These are phyloP conservation scores for Drosophila ercepeae DNA, from an alignment of 1,140 invertebrate genomes.

Conservation along the genomic window DNA sequence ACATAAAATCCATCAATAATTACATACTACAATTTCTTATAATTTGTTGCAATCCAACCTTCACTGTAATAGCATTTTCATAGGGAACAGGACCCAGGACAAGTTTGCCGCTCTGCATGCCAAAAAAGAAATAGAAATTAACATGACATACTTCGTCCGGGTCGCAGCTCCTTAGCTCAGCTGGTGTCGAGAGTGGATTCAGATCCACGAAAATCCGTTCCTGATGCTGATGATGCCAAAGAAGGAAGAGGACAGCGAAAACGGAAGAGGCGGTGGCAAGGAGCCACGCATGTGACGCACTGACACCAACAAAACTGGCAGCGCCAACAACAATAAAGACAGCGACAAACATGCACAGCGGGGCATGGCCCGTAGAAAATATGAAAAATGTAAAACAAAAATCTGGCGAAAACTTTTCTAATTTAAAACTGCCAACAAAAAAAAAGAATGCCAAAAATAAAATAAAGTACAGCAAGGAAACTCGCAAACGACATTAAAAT, in stretches of 20 bases:
- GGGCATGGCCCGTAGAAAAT: conserved; percentile 74
- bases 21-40: no score
- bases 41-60: not conserved
- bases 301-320: conserved; percentile 38
- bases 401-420: conserved; percentile 81
- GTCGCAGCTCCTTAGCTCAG: conserved; percentile 39
- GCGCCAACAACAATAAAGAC: conserved; percentile 36
- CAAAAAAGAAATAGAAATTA: conserved; percentile 74
- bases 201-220: conserved; percentile 33
- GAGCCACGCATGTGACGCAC: conserved; percentile 69
- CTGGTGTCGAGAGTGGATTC: conserved; percentile 40
- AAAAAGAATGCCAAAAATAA: conserved; percentile 42
- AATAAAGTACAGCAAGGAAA: conserved; percentile 61
- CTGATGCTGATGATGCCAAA: conserved; percentile 31
- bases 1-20: no score
- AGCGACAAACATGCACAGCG: conserved; percentile 68
- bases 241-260: conserved; percentile 1
- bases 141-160: conserved; percentile 61
- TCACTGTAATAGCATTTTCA: conserved; percentile 27
- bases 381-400: conserved; percentile 83
- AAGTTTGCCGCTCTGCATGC: conserved; percentile 47
- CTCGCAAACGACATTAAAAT: conserved; percentile 51
- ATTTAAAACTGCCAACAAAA: conserved; percentile 80
- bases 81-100: conserved; percentile 29
- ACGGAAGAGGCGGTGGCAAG: not conserved